phyloP scores from a whole-genome alignment of 1,140 invertebrate genomes.

The Drosophila obscura region DNA sequence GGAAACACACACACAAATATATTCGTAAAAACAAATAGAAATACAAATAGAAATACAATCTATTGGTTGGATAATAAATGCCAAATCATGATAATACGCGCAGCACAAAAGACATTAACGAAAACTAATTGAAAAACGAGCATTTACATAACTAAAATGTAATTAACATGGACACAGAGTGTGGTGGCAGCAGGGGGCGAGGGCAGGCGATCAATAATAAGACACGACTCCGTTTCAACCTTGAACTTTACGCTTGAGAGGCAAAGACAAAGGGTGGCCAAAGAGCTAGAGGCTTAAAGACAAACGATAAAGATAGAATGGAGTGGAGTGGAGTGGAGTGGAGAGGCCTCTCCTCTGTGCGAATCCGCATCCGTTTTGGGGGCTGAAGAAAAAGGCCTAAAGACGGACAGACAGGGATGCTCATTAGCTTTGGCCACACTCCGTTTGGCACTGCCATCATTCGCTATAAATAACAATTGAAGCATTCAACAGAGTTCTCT shows the following conservation, averaged over 20 bases:
- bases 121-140: conserved; percentile 72
- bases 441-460: conserved; percentile 63
- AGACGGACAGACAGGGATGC: conserved; percentile 21
- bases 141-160: conserved; percentile 79
- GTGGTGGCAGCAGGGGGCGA: conserved; percentile 25
- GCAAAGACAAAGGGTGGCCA: conserved; percentile 18
- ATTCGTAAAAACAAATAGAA: conserved; percentile 9
- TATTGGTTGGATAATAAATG: conserved; percentile 25
- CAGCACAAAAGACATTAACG: conserved; percentile 50
- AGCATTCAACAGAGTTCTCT: conserved; percentile 54
- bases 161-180: conserved; percentile 48
- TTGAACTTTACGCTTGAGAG: conserved; percentile 54
- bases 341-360: conserved; percentile 19
- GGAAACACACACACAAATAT: background rate
- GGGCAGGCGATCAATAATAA: conserved; percentile 73
- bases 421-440: conserved; percentile 76
- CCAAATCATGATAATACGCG: conserved; percentile 48
- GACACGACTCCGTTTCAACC: conserved; percentile 52
- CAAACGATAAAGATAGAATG: conserved; percentile 1
- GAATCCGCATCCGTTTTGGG: conserved; percentile 50
- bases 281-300: conserved; percentile 24
- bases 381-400: conserved; percentile 49
- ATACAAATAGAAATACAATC: conserved; percentile 30
- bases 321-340: conserved; percentile 12
- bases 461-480: conserved; percentile 82